Conservation (phyloP, 92 coral and sea anemone genomes). For the Siderastrea radians region DNA sequence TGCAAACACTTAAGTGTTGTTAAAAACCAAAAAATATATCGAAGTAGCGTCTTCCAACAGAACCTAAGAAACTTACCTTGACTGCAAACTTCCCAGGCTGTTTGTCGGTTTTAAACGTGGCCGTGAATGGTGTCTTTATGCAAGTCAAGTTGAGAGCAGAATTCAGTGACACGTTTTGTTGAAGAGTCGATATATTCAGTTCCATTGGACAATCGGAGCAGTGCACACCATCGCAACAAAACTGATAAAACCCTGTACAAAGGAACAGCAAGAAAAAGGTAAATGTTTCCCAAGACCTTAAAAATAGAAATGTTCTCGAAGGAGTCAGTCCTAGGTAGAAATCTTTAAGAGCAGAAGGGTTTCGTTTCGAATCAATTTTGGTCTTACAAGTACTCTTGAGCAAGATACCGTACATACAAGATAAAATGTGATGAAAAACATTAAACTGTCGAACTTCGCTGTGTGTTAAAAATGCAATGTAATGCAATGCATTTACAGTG, state of each 20-base stretch:
- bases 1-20: no score
- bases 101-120: constrained; percentile 17
- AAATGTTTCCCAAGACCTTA: neutral
- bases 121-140: constrained; percentile 34
- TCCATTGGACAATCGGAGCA: constrained; percentile 69
- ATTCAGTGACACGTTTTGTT: constrained; percentile 27
- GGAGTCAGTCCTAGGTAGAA: no score
- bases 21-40: no score
- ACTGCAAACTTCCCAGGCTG: constrained; percentile 65
- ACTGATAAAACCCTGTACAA: constrained; percentile 22
- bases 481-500: no score
- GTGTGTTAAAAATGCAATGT: no score
- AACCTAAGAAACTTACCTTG: constrained; percentile 43
- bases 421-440: no score
- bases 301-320: no score
- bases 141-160: constrained; percentile 44
- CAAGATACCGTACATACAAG: no score
- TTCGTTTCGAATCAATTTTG: no score
- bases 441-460: no score
- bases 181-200: constrained; percentile 34
- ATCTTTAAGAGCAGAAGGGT: no score
- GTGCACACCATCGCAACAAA: constrained; percentile 73
- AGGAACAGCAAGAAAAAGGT: neutral
- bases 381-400: no score
- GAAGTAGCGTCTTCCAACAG: neutral